These are phyloP conservation scores for Ptyas mucosa DNA, from an alignment of 2,113 vertebrate genomes.

Conservation along the genomic window DNA sequence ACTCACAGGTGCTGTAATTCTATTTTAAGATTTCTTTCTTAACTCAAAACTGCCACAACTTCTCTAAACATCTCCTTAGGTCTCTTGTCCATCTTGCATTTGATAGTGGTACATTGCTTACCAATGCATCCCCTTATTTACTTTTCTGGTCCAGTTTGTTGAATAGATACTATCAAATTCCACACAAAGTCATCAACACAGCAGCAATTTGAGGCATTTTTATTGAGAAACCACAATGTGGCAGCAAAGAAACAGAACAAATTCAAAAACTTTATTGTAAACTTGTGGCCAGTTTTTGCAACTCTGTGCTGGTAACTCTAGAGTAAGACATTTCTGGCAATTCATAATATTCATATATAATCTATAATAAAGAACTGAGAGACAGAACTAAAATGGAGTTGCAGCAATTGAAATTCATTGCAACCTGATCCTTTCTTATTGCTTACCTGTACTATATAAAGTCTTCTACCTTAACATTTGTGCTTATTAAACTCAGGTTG, in stretches of 20 bases:
- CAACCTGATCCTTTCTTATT: not conserved
- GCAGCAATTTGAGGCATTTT: not conserved
- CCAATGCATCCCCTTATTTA: not conserved
- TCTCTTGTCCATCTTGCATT: not conserved
- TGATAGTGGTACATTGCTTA: not conserved
- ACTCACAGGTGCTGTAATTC: not conserved
- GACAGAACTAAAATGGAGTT: not conserved
- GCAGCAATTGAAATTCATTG: not conserved
- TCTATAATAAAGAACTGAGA: not conserved
- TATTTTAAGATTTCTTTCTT: not conserved
- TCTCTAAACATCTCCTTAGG: not conserved
- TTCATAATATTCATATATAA: not conserved
- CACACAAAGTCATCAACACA: not conserved
- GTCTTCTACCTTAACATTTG: not conserved
- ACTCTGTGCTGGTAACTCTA: not conserved
- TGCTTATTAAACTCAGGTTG: not conserved
- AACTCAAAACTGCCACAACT: not conserved
- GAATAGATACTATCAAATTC: not conserved
- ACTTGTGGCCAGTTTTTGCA: not conserved
- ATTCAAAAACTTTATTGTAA: not conserved
- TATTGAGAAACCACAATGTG: not conserved
- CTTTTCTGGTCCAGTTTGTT: not conserved
- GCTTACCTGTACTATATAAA: not conserved
- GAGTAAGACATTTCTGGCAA: not conserved
- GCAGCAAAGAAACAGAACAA: not conserved